phyloP scores from a whole-genome alignment of 1,140 invertebrate species.

The Bombus difficillimus region DNA sequence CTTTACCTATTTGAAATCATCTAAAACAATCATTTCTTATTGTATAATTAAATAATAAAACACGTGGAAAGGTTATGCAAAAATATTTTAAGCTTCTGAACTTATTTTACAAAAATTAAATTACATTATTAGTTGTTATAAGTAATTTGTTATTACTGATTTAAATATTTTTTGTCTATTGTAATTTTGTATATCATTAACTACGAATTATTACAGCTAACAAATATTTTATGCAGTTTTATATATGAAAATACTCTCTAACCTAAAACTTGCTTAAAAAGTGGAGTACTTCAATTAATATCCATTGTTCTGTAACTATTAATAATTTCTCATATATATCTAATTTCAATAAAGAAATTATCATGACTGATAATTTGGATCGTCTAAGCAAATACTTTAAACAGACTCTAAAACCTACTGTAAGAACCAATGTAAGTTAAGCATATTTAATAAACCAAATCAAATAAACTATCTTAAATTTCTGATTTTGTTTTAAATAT shows the following conservation, averaged over 20 bases:
- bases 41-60: background rate
- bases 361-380: conserved; percentile 52
- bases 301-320: background rate
- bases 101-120: background rate
- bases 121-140: background rate
- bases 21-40: background rate
- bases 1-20: background rate
- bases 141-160: background rate
- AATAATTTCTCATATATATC: background rate
- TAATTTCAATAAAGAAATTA: background rate
- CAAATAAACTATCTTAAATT: background rate
- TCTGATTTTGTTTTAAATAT: background rate
- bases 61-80: background rate
- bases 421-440: conserved; percentile 53
- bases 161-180: background rate
- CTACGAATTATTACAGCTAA: background rate
- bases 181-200: background rate
- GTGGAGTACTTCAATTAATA: background rate
- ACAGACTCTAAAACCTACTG: conserved; percentile 36
- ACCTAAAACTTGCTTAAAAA: background rate
- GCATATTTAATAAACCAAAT: background rate
- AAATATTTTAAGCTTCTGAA: background rate
- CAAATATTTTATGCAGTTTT: background rate
- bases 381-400: conserved; percentile 33
- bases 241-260: background rate